phyloP scores from a whole-genome alignment of 2,797 vertebrate species.

The Microchirus variegatus region DNA sequence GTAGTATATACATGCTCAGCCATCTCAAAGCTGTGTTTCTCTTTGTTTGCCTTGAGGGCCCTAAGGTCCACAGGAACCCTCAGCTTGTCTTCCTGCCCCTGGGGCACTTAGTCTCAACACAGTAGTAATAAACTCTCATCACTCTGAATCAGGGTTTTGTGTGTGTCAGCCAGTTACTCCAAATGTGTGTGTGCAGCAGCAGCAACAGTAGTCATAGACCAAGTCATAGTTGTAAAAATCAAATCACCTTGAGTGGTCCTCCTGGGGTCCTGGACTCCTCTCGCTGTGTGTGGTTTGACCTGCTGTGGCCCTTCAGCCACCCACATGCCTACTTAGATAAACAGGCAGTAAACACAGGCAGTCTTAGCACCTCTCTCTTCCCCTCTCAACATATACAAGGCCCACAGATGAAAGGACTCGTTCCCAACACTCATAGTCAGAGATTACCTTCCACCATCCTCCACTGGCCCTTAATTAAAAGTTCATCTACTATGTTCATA shows the following conservation, averaged over 20 bases:
- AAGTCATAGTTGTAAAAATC: conserved; percentile 76
- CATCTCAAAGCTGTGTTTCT: conserved; percentile 40
- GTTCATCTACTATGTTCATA: conserved; percentile 56
- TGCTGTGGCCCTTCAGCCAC: conserved; percentile 59
- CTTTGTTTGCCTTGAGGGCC: conserved; percentile 56
- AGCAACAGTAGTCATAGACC: conserved; percentile 68
- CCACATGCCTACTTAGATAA: conserved; percentile 80
- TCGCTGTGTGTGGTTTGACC: conserved; percentile 83
- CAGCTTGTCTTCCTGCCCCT: conserved; percentile 62
- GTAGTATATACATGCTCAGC: conserved; percentile 36
- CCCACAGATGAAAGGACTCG: conserved; percentile 76
- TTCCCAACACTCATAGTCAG: conserved; percentile 70
- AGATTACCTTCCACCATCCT: conserved; percentile 62
- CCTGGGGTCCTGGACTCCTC: conserved; percentile 71
- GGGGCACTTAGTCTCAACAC: conserved; percentile 74
- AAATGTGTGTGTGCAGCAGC: conserved; percentile 28
- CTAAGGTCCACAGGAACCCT: conserved; percentile 66
- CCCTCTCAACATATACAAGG: conserved; percentile 72
- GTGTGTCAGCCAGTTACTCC: conserved; percentile 53
- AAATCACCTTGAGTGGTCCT: conserved; percentile 79
- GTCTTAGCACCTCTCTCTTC: conserved; percentile 67
- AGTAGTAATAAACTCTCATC: conserved; percentile 81
- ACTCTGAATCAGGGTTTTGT: conserved; percentile 63
- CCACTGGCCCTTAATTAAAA: conserved; percentile 68
- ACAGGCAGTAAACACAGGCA: conserved; percentile 81